phyloP scores from a whole-genome alignment of 37 sponge, comb jelly and placozoan species.

The Diacarnus erythraeanus region DNA sequence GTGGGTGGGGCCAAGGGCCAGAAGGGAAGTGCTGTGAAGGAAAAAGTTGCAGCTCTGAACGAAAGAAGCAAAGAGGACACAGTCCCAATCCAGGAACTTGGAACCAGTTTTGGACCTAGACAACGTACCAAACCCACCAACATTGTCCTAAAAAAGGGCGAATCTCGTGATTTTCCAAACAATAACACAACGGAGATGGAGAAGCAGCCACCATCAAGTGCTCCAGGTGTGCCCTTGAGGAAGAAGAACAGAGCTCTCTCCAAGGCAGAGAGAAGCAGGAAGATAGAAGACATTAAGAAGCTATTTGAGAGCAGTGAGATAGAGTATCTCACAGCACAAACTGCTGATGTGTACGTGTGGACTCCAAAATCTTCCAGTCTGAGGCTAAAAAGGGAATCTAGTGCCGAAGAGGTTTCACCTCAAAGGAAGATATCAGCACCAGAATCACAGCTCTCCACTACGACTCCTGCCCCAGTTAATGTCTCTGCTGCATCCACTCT shows the following conservation, averaged over 20 bases:
- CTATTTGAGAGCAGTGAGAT: constrained; percentile 16
- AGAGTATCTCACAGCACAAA: not conserved
- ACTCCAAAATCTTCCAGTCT: not conserved
- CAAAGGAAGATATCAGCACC: not conserved
- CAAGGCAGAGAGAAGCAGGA: not conserved
- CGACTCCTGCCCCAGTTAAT: not conserved
- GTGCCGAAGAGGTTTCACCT: not conserved
- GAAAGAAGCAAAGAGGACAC: constrained; percentile 2
- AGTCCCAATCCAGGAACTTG: not conserved
- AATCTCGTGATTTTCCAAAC: not conserved
- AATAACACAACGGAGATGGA: not conserved
- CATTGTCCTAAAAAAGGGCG: not conserved
- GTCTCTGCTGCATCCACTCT: not conserved
- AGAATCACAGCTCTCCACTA: not conserved
- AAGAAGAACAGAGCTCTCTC: not conserved
- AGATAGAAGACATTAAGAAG: constrained; percentile 10
- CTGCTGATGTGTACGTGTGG: not conserved
- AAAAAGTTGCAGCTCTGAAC: constrained; percentile 25
- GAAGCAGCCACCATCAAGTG: not conserved
- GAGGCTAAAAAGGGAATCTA: not conserved
- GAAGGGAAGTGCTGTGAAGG: not conserved
- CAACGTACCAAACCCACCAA: not conserved
- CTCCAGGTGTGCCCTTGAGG: not conserved
- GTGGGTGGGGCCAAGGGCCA: not conserved
- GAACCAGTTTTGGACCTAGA: constrained; percentile 10